phyloP scores from a whole-genome alignment of 1,140 invertebrate genomes.

The Microplitis demolitor region DNA sequence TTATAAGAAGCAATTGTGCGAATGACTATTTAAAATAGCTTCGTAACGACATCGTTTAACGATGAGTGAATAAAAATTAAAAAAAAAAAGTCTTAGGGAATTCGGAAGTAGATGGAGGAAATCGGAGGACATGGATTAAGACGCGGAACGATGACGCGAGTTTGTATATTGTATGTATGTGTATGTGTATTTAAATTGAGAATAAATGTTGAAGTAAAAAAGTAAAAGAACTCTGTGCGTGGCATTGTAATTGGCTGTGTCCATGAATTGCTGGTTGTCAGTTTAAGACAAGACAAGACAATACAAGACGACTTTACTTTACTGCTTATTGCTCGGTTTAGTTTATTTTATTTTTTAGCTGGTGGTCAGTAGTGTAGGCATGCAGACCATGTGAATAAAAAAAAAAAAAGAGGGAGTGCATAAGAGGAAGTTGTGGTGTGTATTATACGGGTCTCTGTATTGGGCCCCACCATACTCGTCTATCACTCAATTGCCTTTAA shows the following conservation, averaged over 20 bases:
- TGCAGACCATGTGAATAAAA: not conserved
- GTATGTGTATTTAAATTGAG: not conserved
- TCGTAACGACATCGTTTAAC: not conserved
- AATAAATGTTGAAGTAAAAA: not conserved
- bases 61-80: not conserved
- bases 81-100: not conserved
- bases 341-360: not conserved
- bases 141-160: not conserved
- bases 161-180: too few species aligned
- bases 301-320: too few species aligned
- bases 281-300: too few species aligned
- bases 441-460: not conserved
- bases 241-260: slow-evolving; percentile 24
- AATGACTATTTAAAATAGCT: not conserved
- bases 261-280: slow-evolving; percentile 10
- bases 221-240: slow-evolving; percentile 5
- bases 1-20: too few species aligned
- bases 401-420: slow-evolving; percentile 2
- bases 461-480: slow-evolving; percentile 30
- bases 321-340: not conserved
- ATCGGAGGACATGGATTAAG: not conserved
- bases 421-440: slow-evolving; percentile 16
- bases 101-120: slow-evolving; percentile 5
- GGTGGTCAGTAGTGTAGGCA: not conserved
- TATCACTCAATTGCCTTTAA: slow-evolving; percentile 37